Percentiles rank a stretch among this genome's conserved stretches.
phyloP scores from a whole-genome alignment of 1,140 invertebrate genomes.

The Halictus rubicundus region DNA sequence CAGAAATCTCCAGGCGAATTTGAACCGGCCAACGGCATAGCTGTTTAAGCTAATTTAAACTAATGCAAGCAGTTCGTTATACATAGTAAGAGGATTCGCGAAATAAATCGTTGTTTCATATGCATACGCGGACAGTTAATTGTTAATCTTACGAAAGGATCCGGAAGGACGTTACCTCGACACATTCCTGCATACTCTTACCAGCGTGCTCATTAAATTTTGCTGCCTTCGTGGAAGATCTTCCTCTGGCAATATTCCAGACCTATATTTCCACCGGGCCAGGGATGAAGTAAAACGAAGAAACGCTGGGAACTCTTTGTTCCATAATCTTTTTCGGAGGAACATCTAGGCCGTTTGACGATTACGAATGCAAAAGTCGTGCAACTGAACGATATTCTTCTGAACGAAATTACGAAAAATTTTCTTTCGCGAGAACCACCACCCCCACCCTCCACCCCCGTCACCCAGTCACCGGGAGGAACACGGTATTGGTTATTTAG shows the following conservation, averaged over 20 bases:
- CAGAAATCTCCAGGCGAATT: too few relatives aligned
- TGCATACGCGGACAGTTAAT: background rate
- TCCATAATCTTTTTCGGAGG: constrained; percentile 43
- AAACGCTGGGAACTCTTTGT: constrained; percentile 39
- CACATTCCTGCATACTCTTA: constrained; percentile 45
- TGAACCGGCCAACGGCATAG: background rate
- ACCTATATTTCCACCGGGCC: constrained; percentile 53
- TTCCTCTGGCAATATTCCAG: constrained; percentile 60
- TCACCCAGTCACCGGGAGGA: background rate
- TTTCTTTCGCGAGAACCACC: background rate
- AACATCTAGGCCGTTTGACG: constrained; percentile 45
- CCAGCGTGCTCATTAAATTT: constrained; percentile 64
- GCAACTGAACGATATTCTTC: constrained; percentile 6
- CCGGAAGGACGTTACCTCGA: constrained; percentile 12
- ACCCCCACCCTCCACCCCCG: too few relatives aligned
- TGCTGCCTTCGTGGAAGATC: constrained; percentile 56
- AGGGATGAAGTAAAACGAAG: constrained; percentile 62
- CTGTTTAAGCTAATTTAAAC: background rate
- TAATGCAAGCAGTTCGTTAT: background rate
- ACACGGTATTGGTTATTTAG: background rate
- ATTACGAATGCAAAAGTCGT: constrained; percentile 24
- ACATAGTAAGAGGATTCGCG: background rate
- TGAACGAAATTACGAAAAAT: background rate
- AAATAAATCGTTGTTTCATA: constrained; percentile 30
- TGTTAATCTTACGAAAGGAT: constrained; percentile 28